Evolutionary conservation across 2,113 vertebrate species (phyloP).

Genomic region (Macroglossus sobrinus): DNA sequence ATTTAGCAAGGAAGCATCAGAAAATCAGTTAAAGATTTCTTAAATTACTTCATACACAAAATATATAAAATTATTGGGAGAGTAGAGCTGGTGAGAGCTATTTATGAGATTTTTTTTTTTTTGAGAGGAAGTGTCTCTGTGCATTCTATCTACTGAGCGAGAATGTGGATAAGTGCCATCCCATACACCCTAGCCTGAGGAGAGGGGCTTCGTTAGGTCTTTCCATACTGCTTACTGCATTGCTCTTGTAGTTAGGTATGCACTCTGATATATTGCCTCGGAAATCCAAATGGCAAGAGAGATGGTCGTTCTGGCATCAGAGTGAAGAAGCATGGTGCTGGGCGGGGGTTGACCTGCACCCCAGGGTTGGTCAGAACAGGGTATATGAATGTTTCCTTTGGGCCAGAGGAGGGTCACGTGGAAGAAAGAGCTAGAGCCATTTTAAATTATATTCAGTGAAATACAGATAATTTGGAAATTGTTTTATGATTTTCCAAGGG

Average conservation of each 20-base stretch:
- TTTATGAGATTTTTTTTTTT: not conserved
- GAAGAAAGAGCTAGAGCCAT: not conserved
- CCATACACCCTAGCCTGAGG: not conserved
- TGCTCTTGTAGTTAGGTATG: not conserved
- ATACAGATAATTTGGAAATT: not conserved
- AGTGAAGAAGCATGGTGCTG: not conserved
- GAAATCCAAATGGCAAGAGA: not conserved
- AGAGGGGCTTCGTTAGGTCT: not conserved
- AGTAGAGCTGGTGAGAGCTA: not conserved
- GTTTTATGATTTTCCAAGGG: not conserved
- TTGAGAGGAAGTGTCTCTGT: not conserved
- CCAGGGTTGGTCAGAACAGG: not conserved
- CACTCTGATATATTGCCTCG: not conserved
- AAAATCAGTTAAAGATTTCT: not conserved
- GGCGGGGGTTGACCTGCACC: not conserved
- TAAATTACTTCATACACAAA: not conserved
- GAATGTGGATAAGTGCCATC: not conserved
- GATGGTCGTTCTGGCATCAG: not conserved
- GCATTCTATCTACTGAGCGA: not conserved
- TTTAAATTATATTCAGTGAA: slow-evolving; percentile 21
- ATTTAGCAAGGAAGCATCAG: not conserved
- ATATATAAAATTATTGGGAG: not conserved
- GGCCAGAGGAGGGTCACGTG: not conserved
- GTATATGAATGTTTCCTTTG: not conserved
- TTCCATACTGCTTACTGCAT: not conserved